phyloP scores from a whole-genome alignment of 2,113 vertebrate genomes.

The Heteronetta atricapilla region DNA sequence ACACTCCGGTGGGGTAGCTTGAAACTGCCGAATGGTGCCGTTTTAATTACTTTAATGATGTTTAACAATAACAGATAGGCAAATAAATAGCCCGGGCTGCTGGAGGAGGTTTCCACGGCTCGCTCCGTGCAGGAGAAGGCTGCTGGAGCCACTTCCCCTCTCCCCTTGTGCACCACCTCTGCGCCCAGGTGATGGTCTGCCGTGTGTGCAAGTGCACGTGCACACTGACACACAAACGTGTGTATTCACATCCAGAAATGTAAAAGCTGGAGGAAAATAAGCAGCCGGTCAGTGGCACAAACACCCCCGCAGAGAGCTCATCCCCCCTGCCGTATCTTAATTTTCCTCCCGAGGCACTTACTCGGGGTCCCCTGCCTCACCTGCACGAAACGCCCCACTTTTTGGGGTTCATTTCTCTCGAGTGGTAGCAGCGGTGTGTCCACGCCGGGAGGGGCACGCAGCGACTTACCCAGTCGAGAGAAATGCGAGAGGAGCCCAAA shows the following conservation, averaged over 20 bases:
- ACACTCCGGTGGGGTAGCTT: constrained; percentile 11
- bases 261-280: background rate
- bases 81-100: constrained; percentile 36
- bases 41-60: constrained; percentile 61
- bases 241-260: background rate
- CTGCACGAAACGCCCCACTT: background rate
- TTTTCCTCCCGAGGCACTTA: background rate
- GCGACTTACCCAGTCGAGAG: background rate
- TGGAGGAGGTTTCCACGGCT: background rate
- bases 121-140: background rate
- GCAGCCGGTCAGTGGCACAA: background rate
- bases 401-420: background rate
- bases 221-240: too few species aligned
- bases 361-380: background rate
- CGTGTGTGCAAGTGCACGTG: background rate
- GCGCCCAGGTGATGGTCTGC: background rate
- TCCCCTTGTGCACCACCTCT: background rate
- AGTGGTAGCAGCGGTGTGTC: background rate
- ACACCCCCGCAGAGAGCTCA: background rate
- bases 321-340: background rate
- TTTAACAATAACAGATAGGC: constrained; percentile 47
- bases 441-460: background rate
- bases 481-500: background rate
- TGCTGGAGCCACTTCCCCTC: background rate
- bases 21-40: constrained; percentile 41